Base-by-base conservation (phyloP, 1,140 invertebrate species). In the Bombyx mandarina region DNA sequence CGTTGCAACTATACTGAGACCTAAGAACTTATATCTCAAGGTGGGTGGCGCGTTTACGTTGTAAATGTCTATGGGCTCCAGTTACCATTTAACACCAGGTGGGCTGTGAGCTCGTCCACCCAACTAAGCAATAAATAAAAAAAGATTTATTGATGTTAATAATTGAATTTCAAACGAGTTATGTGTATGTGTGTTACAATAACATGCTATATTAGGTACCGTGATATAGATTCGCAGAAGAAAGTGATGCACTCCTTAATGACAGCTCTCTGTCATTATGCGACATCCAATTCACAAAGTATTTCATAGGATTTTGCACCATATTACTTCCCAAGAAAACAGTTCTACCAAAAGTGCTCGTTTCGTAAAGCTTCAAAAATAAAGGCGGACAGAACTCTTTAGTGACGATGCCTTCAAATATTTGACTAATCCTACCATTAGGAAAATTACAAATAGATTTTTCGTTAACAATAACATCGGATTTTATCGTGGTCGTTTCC, bases 281-380 rank as follows among this genome's bases (percentile, higher is more conserved):
- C 6, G 62, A 55, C 7, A 65, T 62, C 83, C 68, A 89, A 47
- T 52, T 78, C 47, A 73, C 67, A 10, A 75, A 35, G 26, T 35
- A 35, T 35, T 35, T 35, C 26, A 35, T 35, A 35, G 65, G 70
- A 12, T 85, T 79, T 51, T 87, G 76, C 0, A 79, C 67, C 7
- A 89, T 73, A 62, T 89, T 89, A 9, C 89, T 82, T 7, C 91
- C 91, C 8, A 82, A 76, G 59, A 89, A 91, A 22, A 89, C 75
- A 56, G 88, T 89, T 57, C 88, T 87, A 18, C 90, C 91, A 62
- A 91, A 91, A 56, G 88, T 88, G 56, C 89, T 83, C n/a, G 88
- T 89, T 61, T 92, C 91, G 60, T 88, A 91, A n/a, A 91, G 75
- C 69, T 88, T 89, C 56, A 92, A 85, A 7, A 72, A 86, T 9